Base-by-base conservation (phyloP, 2,797 vertebrate genomes). In the Myotis pilosus region DNA sequence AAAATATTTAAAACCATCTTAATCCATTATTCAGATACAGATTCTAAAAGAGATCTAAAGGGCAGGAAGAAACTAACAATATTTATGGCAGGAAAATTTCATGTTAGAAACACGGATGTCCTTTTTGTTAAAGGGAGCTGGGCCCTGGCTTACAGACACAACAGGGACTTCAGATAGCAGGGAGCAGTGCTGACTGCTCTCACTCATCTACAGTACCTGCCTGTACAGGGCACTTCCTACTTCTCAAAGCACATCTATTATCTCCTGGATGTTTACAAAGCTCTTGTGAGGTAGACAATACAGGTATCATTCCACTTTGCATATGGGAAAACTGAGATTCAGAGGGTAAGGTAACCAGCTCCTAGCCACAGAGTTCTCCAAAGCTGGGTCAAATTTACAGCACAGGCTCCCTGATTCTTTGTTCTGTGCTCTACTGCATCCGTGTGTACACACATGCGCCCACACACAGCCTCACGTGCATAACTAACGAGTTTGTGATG, bases 1-100 rank as follows among this genome's bases (percentile, higher is more conserved):
- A 84, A 89, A 92, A 87, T 66, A 92, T 49, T 80, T 87, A 91
- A 71, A 82, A n/a, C 28, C 25, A 64, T 79, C n/a, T 64, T 78
- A 92, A 75, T 47, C n/a, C 22, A 57, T 38, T 85, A 76, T 79
- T 92, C 47, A 62, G 74, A 90, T 36, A 68, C 17, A 64, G 68
- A 44, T 75, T 76, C 83, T 66, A 69, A 79, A 94, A 80, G 47
- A 92, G 22, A 80, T 60, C 76, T 62, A 47, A 81, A 81, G 89
- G 74, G 23, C 68, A 94, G 44, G 41, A 69, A 78, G 13, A 92
- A 79, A 95, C 66, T n/a, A 60, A 81, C 25, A 86, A 87, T 41
- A 75, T 38, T 41, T 38, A 12, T 13, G n/a, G 71, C 69, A 75
- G 8, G 69, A 93, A 51, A 85, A 72, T 75, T 57, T 81, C 81